Conservation (phyloP, 2,113 vertebrate genomes). For the Ageneiosus marmoratus region DNA sequence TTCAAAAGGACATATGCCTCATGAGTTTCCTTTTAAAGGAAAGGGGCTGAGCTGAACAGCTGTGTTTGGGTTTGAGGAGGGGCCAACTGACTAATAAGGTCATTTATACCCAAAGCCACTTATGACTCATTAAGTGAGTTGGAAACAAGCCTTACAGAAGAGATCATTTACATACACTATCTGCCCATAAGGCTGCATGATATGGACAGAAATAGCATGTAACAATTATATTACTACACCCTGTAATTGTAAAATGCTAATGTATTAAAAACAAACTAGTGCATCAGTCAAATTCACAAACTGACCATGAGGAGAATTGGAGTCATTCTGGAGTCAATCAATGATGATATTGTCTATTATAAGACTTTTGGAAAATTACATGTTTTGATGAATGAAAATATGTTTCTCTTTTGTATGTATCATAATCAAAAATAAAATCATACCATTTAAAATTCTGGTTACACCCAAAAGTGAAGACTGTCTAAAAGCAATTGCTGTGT, state of each 20-base stretch:
- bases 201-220: neutral
- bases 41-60: neutral
- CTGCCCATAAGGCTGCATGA: neutral
- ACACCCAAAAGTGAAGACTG: neutral
- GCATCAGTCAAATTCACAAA: neutral
- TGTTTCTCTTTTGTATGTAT: neutral
- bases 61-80: slow-evolving; percentile 12
- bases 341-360: neutral
- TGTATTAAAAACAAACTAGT: neutral
- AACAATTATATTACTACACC: neutral
- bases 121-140: slow-evolving; percentile 12
- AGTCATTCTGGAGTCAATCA: neutral
- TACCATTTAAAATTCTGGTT: neutral
- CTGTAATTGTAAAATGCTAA: neutral
- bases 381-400: neutral
- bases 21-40: slow-evolving; percentile 17
- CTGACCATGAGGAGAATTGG: neutral
- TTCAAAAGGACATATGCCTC: slow-evolving; percentile 1
- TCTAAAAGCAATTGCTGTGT: neutral
- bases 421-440: neutral
- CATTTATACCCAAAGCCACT: slow-evolving; percentile 21
- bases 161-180: neutral
- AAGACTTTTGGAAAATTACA: neutral
- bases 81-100: slow-evolving; percentile 22
- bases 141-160: slow-evolving; percentile 12